Evolutionary conservation across 2,797 vertebrate genomes (phyloP), one percentile per base, ranked within the genome.

Genomic region (Hypotaenidia philippensis): DNA sequence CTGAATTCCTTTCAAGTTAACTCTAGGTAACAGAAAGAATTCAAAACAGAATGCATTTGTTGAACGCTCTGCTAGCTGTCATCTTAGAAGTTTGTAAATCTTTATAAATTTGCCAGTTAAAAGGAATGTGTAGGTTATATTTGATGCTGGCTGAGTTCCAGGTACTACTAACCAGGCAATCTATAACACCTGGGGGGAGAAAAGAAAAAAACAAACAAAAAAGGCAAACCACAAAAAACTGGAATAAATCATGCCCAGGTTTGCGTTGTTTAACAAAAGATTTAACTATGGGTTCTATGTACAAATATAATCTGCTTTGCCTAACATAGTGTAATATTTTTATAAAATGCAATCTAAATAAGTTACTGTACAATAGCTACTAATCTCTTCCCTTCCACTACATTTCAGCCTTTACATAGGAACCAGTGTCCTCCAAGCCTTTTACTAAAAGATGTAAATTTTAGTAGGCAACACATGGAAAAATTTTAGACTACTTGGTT

Each of bases 1-100:
- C n/a, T 44, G 13, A 55, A 89, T 79, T 82, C 63, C 27, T 87
- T 95, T 92, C 66, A 94, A 87, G 56, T 82, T 66, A 76, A 70
- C 82, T 79, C 60, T 19, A 3, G 41, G n/a, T 27, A 66, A 56
- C 38, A 88, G 70, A 89, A 94, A 60, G 31, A 84, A 74, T 76
- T 89, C 60, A 89, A 90, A 93, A 66, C 13, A 90, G 34, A 91
- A 91, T 40, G 40, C 5, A 70, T 76, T 82, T 93, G 86, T 56
- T 76, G 32, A 94, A 94, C 77, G 79, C 66, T 90, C 74, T 87
- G 57, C 16, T 76, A 83, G n/a, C 31, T 84, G 66, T 72, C 56
- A 87, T 47, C 63, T 82, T 82, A 44, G 5, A 32, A 69, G 55
- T 86, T 71, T 82, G 55, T 38, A 90, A 88, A 91, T 72, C 76